Base-by-base conservation (phyloP, 2,113 vertebrate species). In the Rhinichthys klamathensis region DNA sequence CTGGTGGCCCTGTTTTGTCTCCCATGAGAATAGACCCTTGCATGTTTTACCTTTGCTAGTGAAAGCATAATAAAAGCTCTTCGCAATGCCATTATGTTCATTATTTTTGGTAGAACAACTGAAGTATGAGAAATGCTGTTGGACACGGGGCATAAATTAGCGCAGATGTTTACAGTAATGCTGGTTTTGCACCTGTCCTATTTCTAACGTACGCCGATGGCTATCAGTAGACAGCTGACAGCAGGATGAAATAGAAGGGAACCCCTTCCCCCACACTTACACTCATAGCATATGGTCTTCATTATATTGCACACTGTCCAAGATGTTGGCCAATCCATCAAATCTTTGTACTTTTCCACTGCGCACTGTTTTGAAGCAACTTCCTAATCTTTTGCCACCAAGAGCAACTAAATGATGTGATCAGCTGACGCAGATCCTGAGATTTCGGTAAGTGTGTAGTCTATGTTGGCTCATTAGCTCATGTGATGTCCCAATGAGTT, bases 271-370 rank as follows among this genome's bases (percentile, higher is more conserved):
- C 83, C 51, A 8, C 38, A 1, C 38, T 8, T 63, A 67, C 56
- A 61, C 46, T 44, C n/a, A 35, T 77, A 44, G 60, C 88, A 91
- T 82, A 73, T 92, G 87, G 27, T 84, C 72, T 56, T 90, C 85
- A 87, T 92, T 91, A 91, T 67, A 7, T 32, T 44, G 18, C 15
- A 23, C 15, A 30, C 80, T 69, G 70, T 90, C 89, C 85, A 89
- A 90, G 73, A 86, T 8, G 23, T 91, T 89, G 81, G 69, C 89
- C 65, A 90, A 90, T 56, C 49, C 44, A 51, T 82, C 77, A 86
- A 80, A 85, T 65, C 65, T 38, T 74, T 44, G 63, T 58, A 35
- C 79, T 60, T 73, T 79, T 77, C 70, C 58, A 49, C 41, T 72
- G 30, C 72, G 35, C 56, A 56, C 58, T 78, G 44, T 69, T 83